Conservation (phyloP, 2,797 vertebrate genomes). For the Xenops minutus region DNA sequence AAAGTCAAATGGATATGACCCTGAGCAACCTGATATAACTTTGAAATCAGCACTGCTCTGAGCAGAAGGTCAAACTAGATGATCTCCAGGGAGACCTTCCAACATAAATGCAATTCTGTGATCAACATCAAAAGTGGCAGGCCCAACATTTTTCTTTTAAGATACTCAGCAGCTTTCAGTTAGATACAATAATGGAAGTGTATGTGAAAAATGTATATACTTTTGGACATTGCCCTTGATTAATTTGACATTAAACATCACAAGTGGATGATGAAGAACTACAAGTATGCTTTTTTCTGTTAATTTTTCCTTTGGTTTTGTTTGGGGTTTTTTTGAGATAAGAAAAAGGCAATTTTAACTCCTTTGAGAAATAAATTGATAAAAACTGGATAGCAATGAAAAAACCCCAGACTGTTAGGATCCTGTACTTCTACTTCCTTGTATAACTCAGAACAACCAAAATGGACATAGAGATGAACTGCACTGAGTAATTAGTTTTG, state of each 20-base stretch:
- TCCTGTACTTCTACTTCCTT: neutral
- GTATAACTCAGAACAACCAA: neutral
- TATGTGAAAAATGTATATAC: neutral
- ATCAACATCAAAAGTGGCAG: neutral
- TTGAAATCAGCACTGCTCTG: neutral
- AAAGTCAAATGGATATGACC: neutral
- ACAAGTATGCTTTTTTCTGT: neutral
- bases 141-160: neutral
- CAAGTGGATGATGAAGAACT: neutral
- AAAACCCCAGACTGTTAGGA: neutral
- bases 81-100: neutral
- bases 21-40: neutral
- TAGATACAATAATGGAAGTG: neutral
- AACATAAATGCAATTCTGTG: neutral
- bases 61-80: neutral
- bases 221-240: neutral
- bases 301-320: no score
- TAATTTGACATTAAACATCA: neutral
- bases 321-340: neutral
- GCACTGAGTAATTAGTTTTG: neutral
- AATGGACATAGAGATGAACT: neutral
- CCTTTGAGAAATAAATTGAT: neutral
- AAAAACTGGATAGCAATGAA: neutral
- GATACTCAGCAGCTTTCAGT: neutral
- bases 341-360: neutral